Conservation (phyloP, 1,140 invertebrate species). For the Halyomorpha halys region DNA sequence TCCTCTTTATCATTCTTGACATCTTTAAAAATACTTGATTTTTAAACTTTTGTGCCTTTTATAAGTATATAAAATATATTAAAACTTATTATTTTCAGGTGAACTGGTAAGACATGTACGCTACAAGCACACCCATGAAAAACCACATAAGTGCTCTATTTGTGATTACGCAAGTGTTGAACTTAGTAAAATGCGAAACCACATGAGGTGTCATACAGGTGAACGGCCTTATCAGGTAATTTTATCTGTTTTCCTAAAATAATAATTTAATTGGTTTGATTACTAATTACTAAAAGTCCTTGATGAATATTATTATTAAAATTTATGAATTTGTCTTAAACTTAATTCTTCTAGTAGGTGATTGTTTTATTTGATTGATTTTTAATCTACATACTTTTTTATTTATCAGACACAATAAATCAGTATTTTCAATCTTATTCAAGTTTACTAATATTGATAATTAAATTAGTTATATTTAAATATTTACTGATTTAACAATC, state of each 20-base stretch:
- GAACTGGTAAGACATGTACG: slow-evolving; percentile 82
- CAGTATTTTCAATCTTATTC: not conserved
- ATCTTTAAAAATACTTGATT: no score
- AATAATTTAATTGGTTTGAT: no score
- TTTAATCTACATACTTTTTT: no score
- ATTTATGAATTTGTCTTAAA: no score
- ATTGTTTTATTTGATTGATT: no score
- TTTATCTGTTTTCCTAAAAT: slow-evolving; percentile 7
- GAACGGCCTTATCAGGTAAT: slow-evolving; percentile 44
- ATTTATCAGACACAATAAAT: no score
- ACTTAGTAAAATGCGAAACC: slow-evolving; percentile 52
- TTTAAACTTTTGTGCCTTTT: no score
- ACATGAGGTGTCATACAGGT: slow-evolving; percentile 52
- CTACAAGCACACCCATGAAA: slow-evolving; percentile 53
- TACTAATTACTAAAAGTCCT: no score
- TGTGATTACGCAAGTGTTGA: slow-evolving; percentile 58
- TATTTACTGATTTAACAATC: not conserved
- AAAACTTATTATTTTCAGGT: slow-evolving; percentile 42
- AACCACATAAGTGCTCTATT: slow-evolving; percentile 52
- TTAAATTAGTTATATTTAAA: not conserved
- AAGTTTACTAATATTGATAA: not conserved
- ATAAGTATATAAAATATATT: no score
- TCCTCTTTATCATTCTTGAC: no score
- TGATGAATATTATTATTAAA: no score
- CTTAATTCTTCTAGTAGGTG: no score